Conservation (phyloP, 1,140 invertebrate genomes). For the Spodoptera litura region DNA sequence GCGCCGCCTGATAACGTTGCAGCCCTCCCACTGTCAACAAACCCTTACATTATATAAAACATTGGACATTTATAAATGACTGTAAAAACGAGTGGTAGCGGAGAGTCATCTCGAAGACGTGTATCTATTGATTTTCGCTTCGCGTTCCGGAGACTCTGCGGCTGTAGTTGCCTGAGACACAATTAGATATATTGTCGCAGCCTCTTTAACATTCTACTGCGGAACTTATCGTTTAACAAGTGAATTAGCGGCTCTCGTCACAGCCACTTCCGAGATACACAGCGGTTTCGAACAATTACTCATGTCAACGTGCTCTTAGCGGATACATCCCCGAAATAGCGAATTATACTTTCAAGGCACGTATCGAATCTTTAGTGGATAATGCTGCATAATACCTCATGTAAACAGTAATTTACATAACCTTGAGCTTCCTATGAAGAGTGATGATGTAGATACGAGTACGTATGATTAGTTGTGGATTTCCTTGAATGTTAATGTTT, state of each 20-base stretch:
- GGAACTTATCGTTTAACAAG: conserved; percentile 40
- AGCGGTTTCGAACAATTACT: background rate
- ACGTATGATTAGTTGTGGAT: too few relatives aligned
- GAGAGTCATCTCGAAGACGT: conserved; percentile 65
- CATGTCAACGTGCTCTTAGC: conserved; percentile 20
- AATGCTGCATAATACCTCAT: background rate
- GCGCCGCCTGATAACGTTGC: conserved; percentile 72
- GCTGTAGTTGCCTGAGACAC: conserved; percentile 52
- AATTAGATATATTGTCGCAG: conserved; percentile 60
- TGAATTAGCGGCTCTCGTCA: background rate
- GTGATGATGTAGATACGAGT: background rate
- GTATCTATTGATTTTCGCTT: conserved; percentile 78
- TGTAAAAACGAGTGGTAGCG: conserved; percentile 62
- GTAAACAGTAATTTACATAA: background rate
- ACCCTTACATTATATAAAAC: conserved; percentile 75
- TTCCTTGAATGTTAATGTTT: too few relatives aligned
- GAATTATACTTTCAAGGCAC: conserved; percentile 3
- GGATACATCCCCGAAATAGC: background rate
- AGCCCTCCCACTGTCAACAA: conserved; percentile 77
- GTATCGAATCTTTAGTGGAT: background rate
- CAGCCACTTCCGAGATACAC: background rate
- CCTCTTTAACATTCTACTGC: conserved; percentile 60
- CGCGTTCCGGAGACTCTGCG: conserved; percentile 50
- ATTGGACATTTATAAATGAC: conserved; percentile 47
- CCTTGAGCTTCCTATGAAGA: background rate